phyloP scores from a whole-genome alignment of 2,888 invertebrate genomes.

The Ashinkailepas kermadecensis region DNA sequence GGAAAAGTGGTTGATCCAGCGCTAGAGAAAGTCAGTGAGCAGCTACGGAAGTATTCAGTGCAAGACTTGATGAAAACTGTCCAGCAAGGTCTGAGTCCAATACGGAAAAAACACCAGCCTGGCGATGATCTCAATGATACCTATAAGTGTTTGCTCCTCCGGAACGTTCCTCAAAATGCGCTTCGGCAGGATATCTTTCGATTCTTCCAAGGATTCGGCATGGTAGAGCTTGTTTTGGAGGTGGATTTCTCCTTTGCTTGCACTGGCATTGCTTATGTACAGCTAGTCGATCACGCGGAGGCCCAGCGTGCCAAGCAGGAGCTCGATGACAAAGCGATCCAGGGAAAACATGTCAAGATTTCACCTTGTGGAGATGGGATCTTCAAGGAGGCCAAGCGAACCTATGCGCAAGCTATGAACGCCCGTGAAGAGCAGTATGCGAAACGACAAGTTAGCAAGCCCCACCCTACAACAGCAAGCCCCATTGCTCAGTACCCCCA shows the following conservation, averaged over 20 bases:
- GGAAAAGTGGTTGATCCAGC: not conserved
- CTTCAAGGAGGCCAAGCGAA: slow-evolving; percentile 6
- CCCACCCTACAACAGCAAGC: not conserved
- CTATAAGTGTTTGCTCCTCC: not conserved
- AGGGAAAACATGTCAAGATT: not conserved
- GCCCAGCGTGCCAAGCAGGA: not conserved
- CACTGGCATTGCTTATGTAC: not conserved
- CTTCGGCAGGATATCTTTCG: not conserved
- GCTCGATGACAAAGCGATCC: not conserved
- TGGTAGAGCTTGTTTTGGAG: not conserved
- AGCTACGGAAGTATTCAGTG: not conserved
- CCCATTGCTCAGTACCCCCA: not conserved
- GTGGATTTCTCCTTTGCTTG: not conserved
- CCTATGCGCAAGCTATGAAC: not conserved
- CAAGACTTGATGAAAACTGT: not conserved
- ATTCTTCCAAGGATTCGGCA: not conserved
- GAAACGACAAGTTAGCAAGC: not conserved
- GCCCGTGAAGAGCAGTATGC: not conserved
- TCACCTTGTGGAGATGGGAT: not conserved
- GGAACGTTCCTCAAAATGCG: not conserved
- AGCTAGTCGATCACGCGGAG: not conserved
- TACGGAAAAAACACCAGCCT: not conserved
- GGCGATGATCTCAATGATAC: not conserved
- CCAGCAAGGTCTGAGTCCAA: not conserved
- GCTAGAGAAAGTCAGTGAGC: not conserved